Evolutionary conservation across 1,140 invertebrate species (phyloP), one percentile per base, ranked within the genome.

Genomic region (Ceratoteleas bidentatus): DNA sequence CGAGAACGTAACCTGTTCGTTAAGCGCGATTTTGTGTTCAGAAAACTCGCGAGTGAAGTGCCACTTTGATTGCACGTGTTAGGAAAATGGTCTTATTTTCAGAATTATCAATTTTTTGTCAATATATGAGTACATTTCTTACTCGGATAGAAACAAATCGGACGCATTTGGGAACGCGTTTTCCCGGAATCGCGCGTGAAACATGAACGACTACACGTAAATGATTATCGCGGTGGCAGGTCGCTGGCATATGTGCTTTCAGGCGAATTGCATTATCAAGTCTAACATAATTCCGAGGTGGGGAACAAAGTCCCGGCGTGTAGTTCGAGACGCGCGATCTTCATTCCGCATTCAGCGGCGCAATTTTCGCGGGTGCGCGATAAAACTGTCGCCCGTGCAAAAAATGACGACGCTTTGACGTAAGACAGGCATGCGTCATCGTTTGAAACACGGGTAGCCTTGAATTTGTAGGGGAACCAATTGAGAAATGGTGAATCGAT

Each of bases 241-340:
- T 4, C 24, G 65, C 47, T 65, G 61, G 50, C 64, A 81, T 77
- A 40, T 45, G 61, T 45, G 86, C 85, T 87, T 87, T 87, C 72
- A 87, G 82, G 70, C 60, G 81, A 87, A 87, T 87, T 87, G 72
- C 86, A 87, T 87, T 87, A 87, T 86, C 85, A 86, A 85, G 85
- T 86, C 83, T 85, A 84, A 86, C 84, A 86, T 81, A 84, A 86
- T 86, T 84, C 60, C 58, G 15, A 56, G 36, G 50, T 58, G 45
- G 57, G 73, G 58, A 70, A 72, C 68, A 68, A 72, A 80, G 66
- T 84, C 53, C 50, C 61, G 56, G 16, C 14, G 54, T 40, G 58
- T 36, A 64, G 53, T 75, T 75, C 52, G 11, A 57, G 57, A 36
- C 45, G 53, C 65, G 61, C 65, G 54, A 76, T 66, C 65, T 81